Base-by-base conservation (phyloP, 2,113 vertebrate species). In the Halcyon malimbica region DNA sequence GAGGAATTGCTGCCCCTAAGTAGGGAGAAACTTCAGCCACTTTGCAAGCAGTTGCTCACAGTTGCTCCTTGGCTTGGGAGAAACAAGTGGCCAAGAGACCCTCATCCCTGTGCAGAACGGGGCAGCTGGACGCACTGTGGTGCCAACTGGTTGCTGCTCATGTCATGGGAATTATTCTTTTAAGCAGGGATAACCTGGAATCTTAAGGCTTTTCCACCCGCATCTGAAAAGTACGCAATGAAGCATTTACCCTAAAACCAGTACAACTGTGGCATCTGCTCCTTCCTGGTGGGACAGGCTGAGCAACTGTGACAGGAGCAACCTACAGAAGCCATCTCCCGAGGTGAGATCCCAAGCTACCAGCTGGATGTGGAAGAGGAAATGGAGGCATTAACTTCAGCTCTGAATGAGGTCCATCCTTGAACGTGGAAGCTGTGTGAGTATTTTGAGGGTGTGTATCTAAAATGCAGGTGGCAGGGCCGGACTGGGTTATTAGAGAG, bases 101-200 rank as follows among this genome's bases (percentile, higher is more conserved):
- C 37, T 31, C 2, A 4, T 86, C 1, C 14, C 46, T 18, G 53
- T 12, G 48, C 50, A 37, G 65, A 69, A 9, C 5, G 2, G 60
- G 54, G 35, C 33, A 62, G 29, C 80, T 89, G 88, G 48, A 25
- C 4, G 9, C 13, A 0, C 42, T 19, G 8, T 7, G 35, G 54
- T 41, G n/a, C 41, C 3, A 1, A 5, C 65, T 4, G 1, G 33
- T 46, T 62, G 92, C 90, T 89, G 79, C 44, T 96, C 24, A 8
- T 11, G 4, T 64, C 28, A 91, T 69, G 57, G 54, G 85, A 74
- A 80, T 95, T 91, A 29, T 60, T 84, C 64, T 91, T 94, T 57
- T 73, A 28, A 95, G 53, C 92, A 85, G 89, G 87, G 87, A 90
- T 95, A 71, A 75, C 75, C 62, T 64, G 74, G 35, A 94, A 71